Evolutionary conservation across 1,140 invertebrate genomes (phyloP).

Genomic region (Drosophila dunni): DNA sequence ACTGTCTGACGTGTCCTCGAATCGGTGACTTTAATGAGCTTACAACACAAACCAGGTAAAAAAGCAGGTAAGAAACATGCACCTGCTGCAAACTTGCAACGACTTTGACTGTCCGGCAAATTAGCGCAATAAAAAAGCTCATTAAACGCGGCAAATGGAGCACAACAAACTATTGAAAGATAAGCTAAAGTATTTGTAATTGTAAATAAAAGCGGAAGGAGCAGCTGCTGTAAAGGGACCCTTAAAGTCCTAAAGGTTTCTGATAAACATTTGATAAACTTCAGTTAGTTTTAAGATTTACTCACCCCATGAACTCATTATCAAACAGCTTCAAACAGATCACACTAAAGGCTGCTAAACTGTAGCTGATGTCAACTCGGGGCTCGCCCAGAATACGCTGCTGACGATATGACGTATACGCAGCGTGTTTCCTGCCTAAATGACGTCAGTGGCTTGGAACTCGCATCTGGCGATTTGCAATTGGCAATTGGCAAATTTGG

Average conservation of each 20-base stretch:
- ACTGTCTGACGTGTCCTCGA: conserved; percentile 60
- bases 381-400: background rate
- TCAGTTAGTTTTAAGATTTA: too few relatives aligned
- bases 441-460: conserved; percentile 64
- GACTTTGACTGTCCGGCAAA: conserved; percentile 31
- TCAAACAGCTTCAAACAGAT: too few relatives aligned
- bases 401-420: conserved; percentile 57
- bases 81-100: conserved; percentile 31
- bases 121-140: conserved; percentile 46
- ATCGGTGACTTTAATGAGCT: conserved; percentile 65
- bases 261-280: too few relatives aligned
- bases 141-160: conserved; percentile 24
- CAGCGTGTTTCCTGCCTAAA: conserved; percentile 43
- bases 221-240: conserved; percentile 10
- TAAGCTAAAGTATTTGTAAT: conserved; percentile 43
- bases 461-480: conserved; percentile 10
- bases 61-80: conserved; percentile 61
- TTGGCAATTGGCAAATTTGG: conserved; percentile 10
- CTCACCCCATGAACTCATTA: background rate
- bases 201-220: conserved; percentile 25
- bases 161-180: conserved; percentile 33
- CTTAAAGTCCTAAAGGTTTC: background rate
- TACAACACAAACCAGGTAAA: conserved; percentile 47
- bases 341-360: too few relatives aligned
- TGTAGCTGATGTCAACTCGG: conserved; percentile 38